A percentile compares a stretch with the other conserved stretches of the same genome.
phyloP scores from a whole-genome alignment of 2,797 vertebrate genomes.

The Botia almorhae region DNA sequence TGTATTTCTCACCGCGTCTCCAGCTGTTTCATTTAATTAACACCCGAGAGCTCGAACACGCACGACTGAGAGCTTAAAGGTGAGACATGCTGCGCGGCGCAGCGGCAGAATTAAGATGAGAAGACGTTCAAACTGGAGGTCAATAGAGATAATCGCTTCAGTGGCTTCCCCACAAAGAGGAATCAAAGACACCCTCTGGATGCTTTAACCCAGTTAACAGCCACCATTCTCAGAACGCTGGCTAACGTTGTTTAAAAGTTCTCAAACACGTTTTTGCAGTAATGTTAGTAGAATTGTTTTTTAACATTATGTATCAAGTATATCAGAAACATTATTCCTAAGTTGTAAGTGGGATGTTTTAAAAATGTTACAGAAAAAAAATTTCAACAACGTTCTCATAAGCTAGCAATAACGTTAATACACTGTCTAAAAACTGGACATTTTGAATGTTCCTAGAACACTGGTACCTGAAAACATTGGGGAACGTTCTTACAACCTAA shows the following conservation, averaged over 20 bases:
- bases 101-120: slow-evolving; percentile 45
- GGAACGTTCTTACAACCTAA: too few relatives aligned
- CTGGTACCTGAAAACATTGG: too few relatives aligned
- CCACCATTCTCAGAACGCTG: not conserved
- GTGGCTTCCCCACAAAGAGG: slow-evolving; percentile 31
- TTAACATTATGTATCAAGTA: too few relatives aligned
- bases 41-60: slow-evolving; percentile 31
- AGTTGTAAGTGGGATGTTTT: too few relatives aligned
- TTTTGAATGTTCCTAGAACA: too few relatives aligned
- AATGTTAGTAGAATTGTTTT: too few relatives aligned
- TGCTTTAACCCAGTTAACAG: not conserved
- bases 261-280: too few relatives aligned
- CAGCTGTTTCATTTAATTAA: slow-evolving; percentile 50
- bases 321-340: too few relatives aligned
- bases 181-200: slow-evolving; percentile 27
- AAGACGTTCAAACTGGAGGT: slow-evolving; percentile 30
- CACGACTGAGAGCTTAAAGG: slow-evolving; percentile 21
- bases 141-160: slow-evolving; percentile 31
- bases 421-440: too few relatives aligned
- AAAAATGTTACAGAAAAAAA: too few relatives aligned
- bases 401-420: too few relatives aligned
- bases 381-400: too few relatives aligned
- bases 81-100: slow-evolving; percentile 15
- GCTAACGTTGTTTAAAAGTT: not conserved
- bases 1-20: slow-evolving; percentile 14